A percentile compares a stretch with the other conserved stretches of the same genome.
phyloP scores from a whole-genome alignment of 2,797 vertebrate genomes.

The Periparus ater region DNA sequence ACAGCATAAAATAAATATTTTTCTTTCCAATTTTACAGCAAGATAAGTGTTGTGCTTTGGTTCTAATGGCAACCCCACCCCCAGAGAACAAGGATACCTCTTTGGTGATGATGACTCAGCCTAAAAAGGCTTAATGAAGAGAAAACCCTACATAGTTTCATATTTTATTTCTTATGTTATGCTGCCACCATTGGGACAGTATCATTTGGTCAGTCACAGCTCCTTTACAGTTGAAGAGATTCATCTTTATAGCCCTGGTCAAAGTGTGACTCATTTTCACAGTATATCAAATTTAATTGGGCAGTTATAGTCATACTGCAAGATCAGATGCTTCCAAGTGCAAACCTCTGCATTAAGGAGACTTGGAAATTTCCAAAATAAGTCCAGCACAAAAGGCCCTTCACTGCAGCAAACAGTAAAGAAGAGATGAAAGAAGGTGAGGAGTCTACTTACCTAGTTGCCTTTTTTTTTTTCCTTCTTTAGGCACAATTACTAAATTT shows the following conservation, averaged over 20 bases:
- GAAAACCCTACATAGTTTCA: background rate
- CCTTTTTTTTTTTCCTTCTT: background rate
- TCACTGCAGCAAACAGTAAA: background rate
- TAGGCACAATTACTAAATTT: background rate
- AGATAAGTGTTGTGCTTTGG: background rate
- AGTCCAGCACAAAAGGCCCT: background rate
- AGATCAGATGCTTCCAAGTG: background rate
- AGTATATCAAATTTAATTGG: background rate
- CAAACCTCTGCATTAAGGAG: background rate
- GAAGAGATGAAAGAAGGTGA: background rate
- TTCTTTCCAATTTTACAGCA: background rate
- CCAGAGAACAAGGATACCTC: background rate
- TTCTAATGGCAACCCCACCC: background rate
- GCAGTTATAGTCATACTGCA: background rate
- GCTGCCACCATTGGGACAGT: slow-evolving; percentile 74
- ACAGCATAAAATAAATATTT: background rate
- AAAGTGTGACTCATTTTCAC: background rate
- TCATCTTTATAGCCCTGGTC: background rate
- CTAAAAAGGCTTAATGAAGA: background rate
- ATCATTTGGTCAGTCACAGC: background rate
- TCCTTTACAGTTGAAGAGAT: background rate
- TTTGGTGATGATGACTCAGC: slow-evolving; percentile 20
- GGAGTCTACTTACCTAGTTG: background rate
- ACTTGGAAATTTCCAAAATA: background rate
- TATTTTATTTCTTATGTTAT: slow-evolving; percentile 62